Percentiles rank a stretch among this genome's conserved stretches.
Conservation (phyloP, 2,797 vertebrate species). For the Malurus leucopterus region DNA sequence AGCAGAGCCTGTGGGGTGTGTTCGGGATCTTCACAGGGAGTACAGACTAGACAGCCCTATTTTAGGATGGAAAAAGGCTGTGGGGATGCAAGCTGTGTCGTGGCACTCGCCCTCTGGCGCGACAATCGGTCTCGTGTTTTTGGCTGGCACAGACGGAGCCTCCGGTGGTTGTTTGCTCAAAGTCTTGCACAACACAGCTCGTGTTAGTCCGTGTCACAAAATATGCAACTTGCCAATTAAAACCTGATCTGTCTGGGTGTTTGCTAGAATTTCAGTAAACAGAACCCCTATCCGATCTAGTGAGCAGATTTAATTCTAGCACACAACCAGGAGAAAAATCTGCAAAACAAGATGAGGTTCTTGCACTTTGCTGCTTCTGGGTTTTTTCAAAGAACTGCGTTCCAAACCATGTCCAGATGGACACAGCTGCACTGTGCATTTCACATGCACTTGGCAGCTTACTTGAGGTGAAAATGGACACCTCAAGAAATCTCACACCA, state of each 20-base stretch:
- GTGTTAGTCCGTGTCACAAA: background rate
- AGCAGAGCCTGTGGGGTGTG: background rate
- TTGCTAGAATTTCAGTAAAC: background rate
- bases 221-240: background rate
- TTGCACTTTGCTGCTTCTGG: background rate
- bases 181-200: background rate
- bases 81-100: background rate
- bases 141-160: background rate
- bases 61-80: background rate
- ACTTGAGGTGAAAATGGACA: slow-evolving; percentile 25
- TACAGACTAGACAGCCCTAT: background rate
- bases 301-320: background rate
- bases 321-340: background rate
- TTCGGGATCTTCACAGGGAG: background rate
- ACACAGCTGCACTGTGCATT: background rate
- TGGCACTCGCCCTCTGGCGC: background rate
- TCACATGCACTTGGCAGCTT: background rate
- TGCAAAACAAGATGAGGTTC: background rate
- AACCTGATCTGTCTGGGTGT: background rate
- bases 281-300: background rate
- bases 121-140: background rate
- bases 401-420: background rate
- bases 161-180: background rate
- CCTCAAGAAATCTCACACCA: background rate
- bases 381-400: background rate